Evolutionary conservation across 1,140 invertebrate genomes (phyloP).

Genomic region (Bemisia tabaci): DNA sequence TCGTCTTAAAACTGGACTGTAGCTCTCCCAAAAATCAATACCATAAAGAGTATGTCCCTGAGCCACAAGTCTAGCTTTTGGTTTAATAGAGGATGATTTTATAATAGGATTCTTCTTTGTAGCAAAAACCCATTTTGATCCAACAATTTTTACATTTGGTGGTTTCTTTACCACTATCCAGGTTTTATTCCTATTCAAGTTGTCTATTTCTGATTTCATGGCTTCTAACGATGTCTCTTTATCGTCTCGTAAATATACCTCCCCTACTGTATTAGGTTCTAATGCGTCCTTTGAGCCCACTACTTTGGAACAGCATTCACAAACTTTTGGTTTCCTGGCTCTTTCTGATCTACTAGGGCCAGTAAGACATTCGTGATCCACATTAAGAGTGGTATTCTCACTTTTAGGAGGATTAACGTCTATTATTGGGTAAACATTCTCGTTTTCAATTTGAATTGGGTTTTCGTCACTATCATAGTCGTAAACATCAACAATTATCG

Average conservation of each 20-base stretch:
- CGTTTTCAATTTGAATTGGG: neutral
- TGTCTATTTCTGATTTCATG: slow-evolving; percentile 4
- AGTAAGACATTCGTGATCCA: neutral
- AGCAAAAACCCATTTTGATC: slow-evolving; percentile 16
- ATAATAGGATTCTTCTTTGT: slow-evolving; percentile 15
- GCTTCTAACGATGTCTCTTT: neutral
- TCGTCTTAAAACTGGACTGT: neutral
- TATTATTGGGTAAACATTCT: no score
- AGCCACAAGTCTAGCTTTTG: slow-evolving; percentile 22
- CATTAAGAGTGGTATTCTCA: neutral
- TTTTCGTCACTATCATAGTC: neutral
- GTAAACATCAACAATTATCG: neutral
- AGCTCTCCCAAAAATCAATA: neutral
- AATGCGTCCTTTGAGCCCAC: neutral
- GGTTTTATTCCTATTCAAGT: neutral
- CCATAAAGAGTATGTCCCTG: slow-evolving; percentile 16
- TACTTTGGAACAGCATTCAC: neutral
- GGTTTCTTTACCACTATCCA: slow-evolving; percentile 7
- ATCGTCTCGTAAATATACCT: neutral
- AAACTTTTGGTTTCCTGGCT: neutral
- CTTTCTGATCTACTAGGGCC: neutral
- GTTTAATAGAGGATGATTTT: slow-evolving; percentile 8
- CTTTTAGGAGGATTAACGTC: neutral
- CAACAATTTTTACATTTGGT: slow-evolving; percentile 1
- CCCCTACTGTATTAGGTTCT: neutral